A percentile compares a stretch with the other conserved stretches of the same genome.
Conservation (phyloP, 1,140 invertebrate genomes). For the Drosophila simulans region DNA sequence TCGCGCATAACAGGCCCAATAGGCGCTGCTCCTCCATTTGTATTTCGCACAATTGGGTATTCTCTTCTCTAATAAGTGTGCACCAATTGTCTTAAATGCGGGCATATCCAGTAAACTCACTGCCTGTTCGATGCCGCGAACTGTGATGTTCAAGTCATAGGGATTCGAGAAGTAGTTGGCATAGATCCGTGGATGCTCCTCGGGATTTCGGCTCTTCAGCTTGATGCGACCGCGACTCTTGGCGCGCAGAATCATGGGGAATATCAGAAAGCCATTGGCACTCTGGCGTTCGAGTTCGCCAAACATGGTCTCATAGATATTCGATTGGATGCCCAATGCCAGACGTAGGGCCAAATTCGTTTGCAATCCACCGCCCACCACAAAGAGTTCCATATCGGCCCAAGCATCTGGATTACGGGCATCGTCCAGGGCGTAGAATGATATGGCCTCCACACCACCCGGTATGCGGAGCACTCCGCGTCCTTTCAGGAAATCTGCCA, state of each 20-base stretch:
- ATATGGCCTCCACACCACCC: conserved; percentile 92
- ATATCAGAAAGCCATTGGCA: conserved; percentile 87
- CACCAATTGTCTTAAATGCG: conserved; percentile 86
- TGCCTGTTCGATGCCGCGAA: conserved; percentile 87
- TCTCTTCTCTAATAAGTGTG: conserved; percentile 86
- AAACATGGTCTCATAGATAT: conserved; percentile 85
- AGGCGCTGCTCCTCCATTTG: conserved; percentile 87
- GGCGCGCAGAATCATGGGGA: conserved; percentile 90
- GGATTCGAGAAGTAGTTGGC: conserved; percentile 90
- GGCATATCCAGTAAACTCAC: conserved; percentile 86
- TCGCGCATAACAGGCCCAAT: conserved; percentile 90
- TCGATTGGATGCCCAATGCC: conserved; percentile 86
- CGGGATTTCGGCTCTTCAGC: conserved; percentile 88
- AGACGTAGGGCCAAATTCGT: conserved; percentile 84
- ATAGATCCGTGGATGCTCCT: conserved; percentile 90
- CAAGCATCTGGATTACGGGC: conserved; percentile 86
- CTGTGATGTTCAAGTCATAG: conserved; percentile 88
- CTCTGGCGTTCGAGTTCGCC: conserved; percentile 86
- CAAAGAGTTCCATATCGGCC: conserved; percentile 91
- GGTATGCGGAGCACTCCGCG: conserved; percentile 89
- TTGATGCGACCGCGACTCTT: conserved; percentile 90
- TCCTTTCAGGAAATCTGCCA: conserved; percentile 70
- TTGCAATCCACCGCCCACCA: conserved; percentile 86
- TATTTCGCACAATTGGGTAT: conserved; percentile 88
- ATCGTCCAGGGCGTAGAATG: conserved; percentile 89